Conservation (phyloP, 2,113 vertebrate species). For the Australoheros scitulus region DNA sequence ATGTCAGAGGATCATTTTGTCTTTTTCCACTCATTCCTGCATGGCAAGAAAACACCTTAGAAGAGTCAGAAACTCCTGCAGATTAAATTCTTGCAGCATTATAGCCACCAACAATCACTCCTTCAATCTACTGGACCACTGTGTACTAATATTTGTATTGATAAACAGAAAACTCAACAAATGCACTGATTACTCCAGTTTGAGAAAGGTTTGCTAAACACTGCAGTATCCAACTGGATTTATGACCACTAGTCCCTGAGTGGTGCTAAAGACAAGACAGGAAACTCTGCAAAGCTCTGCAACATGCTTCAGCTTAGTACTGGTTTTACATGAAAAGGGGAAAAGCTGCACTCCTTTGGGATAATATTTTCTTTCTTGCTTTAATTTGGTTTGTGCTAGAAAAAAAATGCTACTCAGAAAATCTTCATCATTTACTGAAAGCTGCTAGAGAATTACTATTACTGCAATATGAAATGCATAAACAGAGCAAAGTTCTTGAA, state of each 20-base stretch:
- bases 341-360: not conserved
- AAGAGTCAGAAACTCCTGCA: not conserved
- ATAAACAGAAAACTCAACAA: not conserved
- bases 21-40: accelerated
- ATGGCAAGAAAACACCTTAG: not conserved
- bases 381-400: not conserved
- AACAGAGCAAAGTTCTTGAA: not conserved
- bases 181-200: no score
- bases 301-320: not conserved
- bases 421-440: not conserved
- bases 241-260: accelerated
- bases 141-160: not conserved
- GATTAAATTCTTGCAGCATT: not conserved
- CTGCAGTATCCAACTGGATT: not conserved
- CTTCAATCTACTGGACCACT: not conserved
- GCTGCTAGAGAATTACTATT: not conserved
- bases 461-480: not conserved
- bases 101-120: not conserved
- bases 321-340: not conserved
- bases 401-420: not conserved
- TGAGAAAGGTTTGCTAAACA: not conserved
- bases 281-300: not conserved
- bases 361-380: not conserved
- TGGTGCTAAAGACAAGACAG: not conserved
- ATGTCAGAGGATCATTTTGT: not conserved